Conservation (phyloP, 2,888 invertebrate species). For the Aporophyla lueneburgensis region DNA sequence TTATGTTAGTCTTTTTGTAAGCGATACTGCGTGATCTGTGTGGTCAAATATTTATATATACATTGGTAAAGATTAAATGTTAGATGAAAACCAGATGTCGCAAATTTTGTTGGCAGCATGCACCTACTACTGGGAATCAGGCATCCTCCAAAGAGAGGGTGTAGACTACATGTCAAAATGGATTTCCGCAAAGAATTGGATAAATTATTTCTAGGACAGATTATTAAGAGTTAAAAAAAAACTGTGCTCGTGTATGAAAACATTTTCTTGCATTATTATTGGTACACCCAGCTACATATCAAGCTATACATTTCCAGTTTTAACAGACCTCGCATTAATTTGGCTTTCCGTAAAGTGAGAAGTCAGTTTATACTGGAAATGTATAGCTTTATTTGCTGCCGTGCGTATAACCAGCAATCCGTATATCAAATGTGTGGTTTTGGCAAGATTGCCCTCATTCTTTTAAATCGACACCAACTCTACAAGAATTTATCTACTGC, state of each 20-base stretch:
- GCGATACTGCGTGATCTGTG: slow-evolving; percentile 18
- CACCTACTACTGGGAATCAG: background rate
- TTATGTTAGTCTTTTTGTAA: slow-evolving; percentile 53
- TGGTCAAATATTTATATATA: slow-evolving; percentile 55
- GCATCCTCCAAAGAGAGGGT: background rate
- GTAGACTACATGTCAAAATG: background rate
- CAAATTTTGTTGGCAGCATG: too few relatives aligned
- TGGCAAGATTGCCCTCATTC: background rate
- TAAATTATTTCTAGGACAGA: background rate
- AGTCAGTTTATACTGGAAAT: too few relatives aligned
- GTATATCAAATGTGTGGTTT: background rate
- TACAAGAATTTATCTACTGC: background rate
- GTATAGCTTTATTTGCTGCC: too few relatives aligned
- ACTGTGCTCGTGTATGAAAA: background rate
- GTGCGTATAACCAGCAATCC: background rate
- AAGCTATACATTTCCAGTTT: too few relatives aligned
- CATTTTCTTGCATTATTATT: background rate
- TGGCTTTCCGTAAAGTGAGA: too few relatives aligned
- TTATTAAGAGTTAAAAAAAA: too few relatives aligned
- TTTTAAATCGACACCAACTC: background rate
- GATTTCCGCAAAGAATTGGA: background rate
- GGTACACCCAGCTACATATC: too few relatives aligned
- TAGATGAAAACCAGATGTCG: slow-evolving; percentile 19
- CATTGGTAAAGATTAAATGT: background rate
- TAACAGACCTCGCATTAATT: too few relatives aligned